Evolutionary conservation across 1,140 invertebrate genomes (phyloP).

Genomic region (Pygmarrhopalites habei): DNA sequence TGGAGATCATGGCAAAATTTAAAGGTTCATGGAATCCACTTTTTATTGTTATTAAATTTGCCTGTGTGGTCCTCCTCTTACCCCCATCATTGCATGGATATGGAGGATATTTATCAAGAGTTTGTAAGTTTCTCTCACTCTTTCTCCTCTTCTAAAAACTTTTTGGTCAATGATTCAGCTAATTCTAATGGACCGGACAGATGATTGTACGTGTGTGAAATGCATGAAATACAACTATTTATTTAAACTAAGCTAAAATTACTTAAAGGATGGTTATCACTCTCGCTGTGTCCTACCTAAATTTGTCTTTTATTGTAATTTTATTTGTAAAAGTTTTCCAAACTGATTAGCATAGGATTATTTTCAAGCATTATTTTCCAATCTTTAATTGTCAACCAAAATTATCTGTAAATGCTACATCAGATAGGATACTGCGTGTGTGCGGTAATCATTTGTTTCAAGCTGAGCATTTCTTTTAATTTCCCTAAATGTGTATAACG

Average conservation of each 20-base stretch:
- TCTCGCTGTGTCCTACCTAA: neutral
- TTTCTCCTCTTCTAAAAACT: neutral
- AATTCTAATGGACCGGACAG: too few species aligned
- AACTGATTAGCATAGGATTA: too few species aligned
- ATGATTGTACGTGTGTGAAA: neutral
- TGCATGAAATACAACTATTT: neutral
- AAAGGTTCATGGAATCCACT: neutral
- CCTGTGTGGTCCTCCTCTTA: neutral
- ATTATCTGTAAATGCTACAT: too few species aligned
- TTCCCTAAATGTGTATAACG: too few species aligned
- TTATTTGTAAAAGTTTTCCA: too few species aligned
- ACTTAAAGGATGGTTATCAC: neutral
- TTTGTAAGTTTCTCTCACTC: neutral
- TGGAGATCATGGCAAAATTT: neutral
- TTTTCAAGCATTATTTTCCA: too few species aligned
- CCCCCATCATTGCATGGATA: neutral
- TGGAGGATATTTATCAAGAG: constrained; percentile 1
- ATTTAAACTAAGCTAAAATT: neutral
- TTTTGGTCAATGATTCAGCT: neutral
- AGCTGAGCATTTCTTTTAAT: too few species aligned
- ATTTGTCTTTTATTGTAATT: too few species aligned
- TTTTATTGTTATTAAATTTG: neutral
- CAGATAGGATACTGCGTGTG: too few species aligned
- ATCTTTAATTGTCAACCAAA: too few species aligned
- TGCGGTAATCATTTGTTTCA: too few species aligned